Conservation (phyloP, 2,113 vertebrate species). For the Craseonycteris thonglongyai region DNA sequence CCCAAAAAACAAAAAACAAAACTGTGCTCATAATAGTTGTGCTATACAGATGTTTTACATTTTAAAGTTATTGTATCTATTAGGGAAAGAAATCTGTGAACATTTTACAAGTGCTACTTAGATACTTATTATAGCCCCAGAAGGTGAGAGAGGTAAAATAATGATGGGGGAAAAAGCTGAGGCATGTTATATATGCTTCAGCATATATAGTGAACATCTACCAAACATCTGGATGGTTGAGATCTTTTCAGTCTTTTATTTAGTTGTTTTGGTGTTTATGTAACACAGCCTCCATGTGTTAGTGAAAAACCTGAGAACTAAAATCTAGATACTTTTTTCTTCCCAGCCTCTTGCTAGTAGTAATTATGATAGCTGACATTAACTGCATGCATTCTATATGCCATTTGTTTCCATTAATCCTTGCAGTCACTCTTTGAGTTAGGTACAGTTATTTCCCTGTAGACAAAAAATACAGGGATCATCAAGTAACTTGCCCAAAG, state of each 20-base stretch:
- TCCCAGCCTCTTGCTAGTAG: neutral
- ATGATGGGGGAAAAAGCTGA: neutral
- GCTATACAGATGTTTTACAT: constrained; percentile 13
- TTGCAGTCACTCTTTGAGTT: neutral
- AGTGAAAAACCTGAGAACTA: neutral
- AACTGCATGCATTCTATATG: neutral
- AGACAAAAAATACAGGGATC: neutral
- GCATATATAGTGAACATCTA: too few relatives aligned
- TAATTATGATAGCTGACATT: neutral
- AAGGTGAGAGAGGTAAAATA: neutral
- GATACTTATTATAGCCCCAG: neutral
- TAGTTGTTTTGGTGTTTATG: neutral
- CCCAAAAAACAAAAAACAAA: too few relatives aligned
- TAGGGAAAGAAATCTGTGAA: neutral
- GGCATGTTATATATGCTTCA: neutral
- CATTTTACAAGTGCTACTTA: neutral
- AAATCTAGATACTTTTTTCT: neutral
- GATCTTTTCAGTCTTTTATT: neutral
- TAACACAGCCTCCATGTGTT: neutral
- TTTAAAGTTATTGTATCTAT: neutral
- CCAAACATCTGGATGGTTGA: neutral
- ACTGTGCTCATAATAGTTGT: neutral
- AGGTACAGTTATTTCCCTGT: neutral
- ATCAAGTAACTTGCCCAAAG: neutral
- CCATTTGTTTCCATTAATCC: neutral